Percentiles rank a stretch among this genome's conserved stretches.
These are phyloP conservation scores for Colistium nudipinnis DNA, from an alignment of 2,113 vertebrate genomes.

Conservation along the genomic window DNA sequence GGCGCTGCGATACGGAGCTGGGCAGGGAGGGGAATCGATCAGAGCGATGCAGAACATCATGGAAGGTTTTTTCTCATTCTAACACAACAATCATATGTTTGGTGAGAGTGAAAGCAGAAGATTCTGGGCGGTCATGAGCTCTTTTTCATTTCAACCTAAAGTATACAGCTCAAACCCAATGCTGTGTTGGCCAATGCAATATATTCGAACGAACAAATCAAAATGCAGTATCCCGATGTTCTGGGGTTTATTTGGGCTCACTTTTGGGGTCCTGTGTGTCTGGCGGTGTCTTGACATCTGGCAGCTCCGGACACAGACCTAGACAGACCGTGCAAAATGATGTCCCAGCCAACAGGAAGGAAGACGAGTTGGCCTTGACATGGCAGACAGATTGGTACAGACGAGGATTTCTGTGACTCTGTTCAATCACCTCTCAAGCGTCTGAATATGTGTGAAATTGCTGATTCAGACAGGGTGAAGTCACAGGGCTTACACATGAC, in stretches of 20 bases:
- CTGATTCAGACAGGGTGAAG: conserved; percentile 5
- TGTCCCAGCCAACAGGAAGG: not conserved
- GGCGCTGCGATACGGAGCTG: conserved; percentile 13
- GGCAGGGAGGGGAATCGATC: not conserved
- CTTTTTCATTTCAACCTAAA: not conserved
- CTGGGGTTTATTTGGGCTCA: no score
- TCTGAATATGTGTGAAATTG: conserved; percentile 15
- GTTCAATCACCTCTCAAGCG: not conserved
- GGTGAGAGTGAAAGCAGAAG: not conserved
- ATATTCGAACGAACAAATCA: no score
- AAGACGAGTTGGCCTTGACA: not conserved
- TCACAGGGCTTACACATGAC: conserved; percentile 22
- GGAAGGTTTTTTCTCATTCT: not conserved
- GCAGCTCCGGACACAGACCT: not conserved
- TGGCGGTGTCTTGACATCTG: no score
- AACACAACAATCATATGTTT: conserved; percentile 11
- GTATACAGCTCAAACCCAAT: not conserved
- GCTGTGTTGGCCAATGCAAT: no score
- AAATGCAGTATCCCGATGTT: no score
- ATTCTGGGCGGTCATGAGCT: not conserved
- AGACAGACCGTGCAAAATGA: not conserved
- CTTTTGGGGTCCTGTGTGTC: no score
- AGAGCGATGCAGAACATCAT: not conserved
- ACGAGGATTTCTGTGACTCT: not conserved
- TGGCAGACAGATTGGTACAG: not conserved